Evolutionary conservation across 1,140 invertebrate genomes (phyloP).

Genomic region (Drosophila nebulosa): DNA sequence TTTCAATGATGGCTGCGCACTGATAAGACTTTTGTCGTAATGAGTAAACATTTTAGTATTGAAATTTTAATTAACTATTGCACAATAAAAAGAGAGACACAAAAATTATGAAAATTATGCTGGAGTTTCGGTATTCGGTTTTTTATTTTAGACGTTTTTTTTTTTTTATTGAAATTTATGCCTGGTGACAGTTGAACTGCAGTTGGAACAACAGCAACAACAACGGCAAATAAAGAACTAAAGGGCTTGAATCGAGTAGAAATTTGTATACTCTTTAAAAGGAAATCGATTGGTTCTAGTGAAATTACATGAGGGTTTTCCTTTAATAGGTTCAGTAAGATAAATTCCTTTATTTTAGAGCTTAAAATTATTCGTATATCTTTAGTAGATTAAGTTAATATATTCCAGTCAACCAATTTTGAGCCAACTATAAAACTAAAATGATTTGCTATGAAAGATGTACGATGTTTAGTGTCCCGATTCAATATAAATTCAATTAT

Average conservation of each 20-base stretch:
- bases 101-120: slow-evolving; percentile 65
- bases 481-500: no score
- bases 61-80: slow-evolving; percentile 75
- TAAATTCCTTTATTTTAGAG: no score
- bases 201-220: slow-evolving; percentile 17
- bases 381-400: no score
- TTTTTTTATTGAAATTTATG: slow-evolving; percentile 73
- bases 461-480: no score
- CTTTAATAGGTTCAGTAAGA: no score
- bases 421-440: no score
- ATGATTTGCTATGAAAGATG: no score
- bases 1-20: slow-evolving; percentile 16
- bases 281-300: neutral
- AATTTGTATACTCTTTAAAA: neutral
- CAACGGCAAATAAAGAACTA: neutral
- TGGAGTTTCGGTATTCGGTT: slow-evolving; percentile 30
- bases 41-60: slow-evolving; percentile 73
- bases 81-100: slow-evolving; percentile 47
- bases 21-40: slow-evolving; percentile 61
- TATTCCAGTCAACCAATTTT: no score
- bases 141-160: slow-evolving; percentile 8
- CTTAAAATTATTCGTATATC: no score
- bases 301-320: neutral
- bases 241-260: neutral
- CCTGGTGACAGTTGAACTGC: slow-evolving; percentile 71